Conservation (phyloP, 1,140 invertebrate genomes). For the Camponotus floridanus region DNA sequence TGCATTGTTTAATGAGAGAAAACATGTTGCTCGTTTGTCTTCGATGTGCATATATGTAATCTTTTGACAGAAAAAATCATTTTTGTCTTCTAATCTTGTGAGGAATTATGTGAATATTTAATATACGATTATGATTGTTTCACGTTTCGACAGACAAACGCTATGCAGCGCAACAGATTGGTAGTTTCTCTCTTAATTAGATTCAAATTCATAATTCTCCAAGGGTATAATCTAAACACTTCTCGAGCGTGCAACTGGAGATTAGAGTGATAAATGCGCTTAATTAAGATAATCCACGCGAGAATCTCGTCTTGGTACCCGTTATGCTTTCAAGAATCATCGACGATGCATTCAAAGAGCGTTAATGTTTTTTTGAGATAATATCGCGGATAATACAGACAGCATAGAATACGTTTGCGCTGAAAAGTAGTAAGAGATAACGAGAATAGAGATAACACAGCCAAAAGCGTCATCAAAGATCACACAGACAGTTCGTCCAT, state of each 20-base stretch:
- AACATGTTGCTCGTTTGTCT: neutral
- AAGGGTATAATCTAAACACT: conserved; percentile 12
- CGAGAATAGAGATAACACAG: conserved; percentile 43
- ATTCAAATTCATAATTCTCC: neutral
- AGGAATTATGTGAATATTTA: neutral
- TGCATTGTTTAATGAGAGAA: neutral
- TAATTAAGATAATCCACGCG: conserved; percentile 35
- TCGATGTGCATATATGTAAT: neutral
- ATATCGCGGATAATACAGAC: conserved; percentile 10
- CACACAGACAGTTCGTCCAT: conserved; percentile 20
- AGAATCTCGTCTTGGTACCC: neutral
- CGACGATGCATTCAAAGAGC: neutral
- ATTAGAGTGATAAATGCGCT: conserved; percentile 19
- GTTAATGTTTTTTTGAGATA: conserved; percentile 35
- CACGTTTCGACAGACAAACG: neutral
- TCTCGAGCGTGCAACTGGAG: neutral
- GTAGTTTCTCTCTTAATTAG: neutral
- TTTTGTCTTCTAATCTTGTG: neutral
- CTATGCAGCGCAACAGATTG: neutral
- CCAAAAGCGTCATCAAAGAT: conserved; percentile 59
- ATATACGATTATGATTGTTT: conserved; percentile 5
- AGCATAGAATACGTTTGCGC: conserved; percentile 22
- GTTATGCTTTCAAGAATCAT: conserved; percentile 43
- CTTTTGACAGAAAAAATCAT: neutral
- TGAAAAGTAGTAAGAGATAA: conserved; percentile 56